Conservation (phyloP, 2,888 invertebrate genomes). For the Athalia circularis region DNA sequence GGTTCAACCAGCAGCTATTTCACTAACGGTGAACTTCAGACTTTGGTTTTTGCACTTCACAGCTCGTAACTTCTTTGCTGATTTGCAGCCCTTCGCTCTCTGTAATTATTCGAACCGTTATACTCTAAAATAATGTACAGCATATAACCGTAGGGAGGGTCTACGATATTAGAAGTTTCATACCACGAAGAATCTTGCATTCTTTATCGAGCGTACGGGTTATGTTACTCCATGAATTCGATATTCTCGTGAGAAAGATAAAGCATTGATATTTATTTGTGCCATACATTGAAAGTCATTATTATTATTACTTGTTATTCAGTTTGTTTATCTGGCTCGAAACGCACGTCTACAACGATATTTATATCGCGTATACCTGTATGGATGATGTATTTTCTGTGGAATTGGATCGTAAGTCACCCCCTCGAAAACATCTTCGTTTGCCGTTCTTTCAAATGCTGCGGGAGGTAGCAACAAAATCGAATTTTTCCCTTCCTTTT, state of each 20-base stretch:
- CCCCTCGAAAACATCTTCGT: constrained; percentile 8
- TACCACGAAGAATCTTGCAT: too few species aligned
- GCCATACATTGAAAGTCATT: constrained; percentile 2
- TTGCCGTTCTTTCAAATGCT: neutral
- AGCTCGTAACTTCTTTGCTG: neutral
- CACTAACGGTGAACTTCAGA: neutral
- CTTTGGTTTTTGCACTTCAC: neutral
- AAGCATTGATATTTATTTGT: constrained; percentile 2
- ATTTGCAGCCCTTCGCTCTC: neutral
- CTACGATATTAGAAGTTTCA: too few species aligned
- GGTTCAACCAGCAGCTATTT: neutral
- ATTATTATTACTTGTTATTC: neutral
- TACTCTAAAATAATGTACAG: too few species aligned
- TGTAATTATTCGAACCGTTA: neutral
- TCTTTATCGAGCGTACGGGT: too few species aligned
- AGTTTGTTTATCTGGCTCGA: neutral
- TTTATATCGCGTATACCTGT: neutral
- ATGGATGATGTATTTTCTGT: constrained; percentile 5
- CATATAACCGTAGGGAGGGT: too few species aligned
- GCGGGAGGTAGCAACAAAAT: neutral
- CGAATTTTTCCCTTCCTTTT: constrained; percentile 2
- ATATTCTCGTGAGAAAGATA: neutral
- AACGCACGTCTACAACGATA: too few species aligned
- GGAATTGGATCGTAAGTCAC: constrained; percentile 22
- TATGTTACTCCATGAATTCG: neutral